Percentiles rank a stretch among this genome's conserved stretches.
These are phyloP conservation scores for Gari tellinella DNA, from an alignment of 2,888 invertebrate species.

Conservation along the genomic window DNA sequence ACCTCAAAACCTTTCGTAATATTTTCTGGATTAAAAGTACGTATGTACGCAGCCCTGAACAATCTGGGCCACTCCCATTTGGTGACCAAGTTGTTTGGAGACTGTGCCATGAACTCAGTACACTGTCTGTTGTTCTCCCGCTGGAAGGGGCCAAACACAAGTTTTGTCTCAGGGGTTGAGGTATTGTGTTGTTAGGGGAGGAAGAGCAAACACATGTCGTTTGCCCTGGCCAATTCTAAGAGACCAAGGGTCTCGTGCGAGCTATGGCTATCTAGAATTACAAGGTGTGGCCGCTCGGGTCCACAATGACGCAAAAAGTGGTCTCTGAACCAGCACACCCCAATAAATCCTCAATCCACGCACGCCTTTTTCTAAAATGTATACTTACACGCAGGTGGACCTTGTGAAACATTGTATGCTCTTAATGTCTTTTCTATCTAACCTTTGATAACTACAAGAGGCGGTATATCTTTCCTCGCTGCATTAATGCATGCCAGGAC, in stretches of 20 bases:
- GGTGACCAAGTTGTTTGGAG: constrained; percentile 19
- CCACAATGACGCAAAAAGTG: constrained; percentile 21
- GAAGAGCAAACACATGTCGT: constrained; percentile 13
- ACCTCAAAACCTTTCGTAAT: constrained; percentile 26
- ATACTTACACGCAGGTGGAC: constrained; percentile 12
- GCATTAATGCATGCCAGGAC: constrained; percentile 58
- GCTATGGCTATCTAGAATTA: constrained; percentile 1
- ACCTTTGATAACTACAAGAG: constrained; percentile 49
- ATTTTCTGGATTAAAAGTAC: constrained; percentile 11
- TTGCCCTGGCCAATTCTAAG: constrained; percentile 14
- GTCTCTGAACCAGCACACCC: constrained; percentile 26
- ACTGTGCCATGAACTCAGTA: constrained; percentile 8
- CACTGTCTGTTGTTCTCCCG: constrained; percentile 21
- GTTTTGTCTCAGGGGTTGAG: constrained; percentile 24
- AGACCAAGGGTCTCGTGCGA: constrained; percentile 19
- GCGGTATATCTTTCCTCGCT: constrained; percentile 48
- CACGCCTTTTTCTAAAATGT: constrained; percentile 33
- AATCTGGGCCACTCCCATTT: constrained; percentile 30
- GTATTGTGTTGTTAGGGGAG: constrained; percentile 39
- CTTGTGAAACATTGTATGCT: constrained; percentile 10
- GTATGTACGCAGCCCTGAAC: constrained; percentile 3
- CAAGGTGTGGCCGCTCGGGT: background rate
- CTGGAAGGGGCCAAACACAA: constrained; percentile 33
- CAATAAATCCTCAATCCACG: constrained; percentile 38
- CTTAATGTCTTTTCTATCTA: constrained; percentile 33